These are phyloP conservation scores for Eucidaris tribuloides DNA, from an alignment of 35 echinoderm and acorn worm genomes.

Conservation along the genomic window DNA sequence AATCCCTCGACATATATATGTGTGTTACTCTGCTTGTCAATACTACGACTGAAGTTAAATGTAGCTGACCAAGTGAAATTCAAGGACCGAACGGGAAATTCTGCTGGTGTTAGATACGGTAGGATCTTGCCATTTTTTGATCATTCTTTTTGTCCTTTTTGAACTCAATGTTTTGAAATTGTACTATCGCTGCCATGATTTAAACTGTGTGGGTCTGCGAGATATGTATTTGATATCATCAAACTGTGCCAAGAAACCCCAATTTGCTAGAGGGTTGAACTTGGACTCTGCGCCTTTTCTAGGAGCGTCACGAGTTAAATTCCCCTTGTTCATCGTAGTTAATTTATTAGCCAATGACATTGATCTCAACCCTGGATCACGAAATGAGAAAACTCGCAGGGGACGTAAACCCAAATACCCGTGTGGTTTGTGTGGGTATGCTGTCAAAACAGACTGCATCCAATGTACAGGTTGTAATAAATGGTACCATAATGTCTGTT, in stretches of 20 bases:
- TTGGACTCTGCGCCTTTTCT: background rate
- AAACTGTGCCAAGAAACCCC: background rate
- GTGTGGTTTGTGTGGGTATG: constrained; percentile 1
- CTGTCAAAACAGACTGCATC: background rate
- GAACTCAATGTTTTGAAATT: background rate
- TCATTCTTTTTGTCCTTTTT: background rate
- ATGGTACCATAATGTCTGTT: constrained; percentile 8
- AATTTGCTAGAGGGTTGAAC: background rate
- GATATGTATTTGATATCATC: background rate
- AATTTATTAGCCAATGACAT: constrained; percentile 9
- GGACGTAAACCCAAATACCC: constrained; percentile 23
- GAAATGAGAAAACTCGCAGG: background rate
- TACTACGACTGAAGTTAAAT: too few species aligned
- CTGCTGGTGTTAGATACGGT: too few species aligned
- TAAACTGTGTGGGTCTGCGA: background rate
- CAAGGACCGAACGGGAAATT: too few species aligned
- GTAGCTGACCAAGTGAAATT: too few species aligned
- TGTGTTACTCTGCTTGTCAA: too few species aligned
- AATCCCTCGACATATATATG: too few species aligned
- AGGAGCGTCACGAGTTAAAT: background rate
- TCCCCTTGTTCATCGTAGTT: background rate
- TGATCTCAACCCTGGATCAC: background rate
- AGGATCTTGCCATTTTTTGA: constrained; percentile 8
- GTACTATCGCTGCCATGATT: background rate
- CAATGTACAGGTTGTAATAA: background rate